Evolutionary conservation across 2,797 vertebrate species (phyloP).

Genomic region (Girardinus metallicus): DNA sequence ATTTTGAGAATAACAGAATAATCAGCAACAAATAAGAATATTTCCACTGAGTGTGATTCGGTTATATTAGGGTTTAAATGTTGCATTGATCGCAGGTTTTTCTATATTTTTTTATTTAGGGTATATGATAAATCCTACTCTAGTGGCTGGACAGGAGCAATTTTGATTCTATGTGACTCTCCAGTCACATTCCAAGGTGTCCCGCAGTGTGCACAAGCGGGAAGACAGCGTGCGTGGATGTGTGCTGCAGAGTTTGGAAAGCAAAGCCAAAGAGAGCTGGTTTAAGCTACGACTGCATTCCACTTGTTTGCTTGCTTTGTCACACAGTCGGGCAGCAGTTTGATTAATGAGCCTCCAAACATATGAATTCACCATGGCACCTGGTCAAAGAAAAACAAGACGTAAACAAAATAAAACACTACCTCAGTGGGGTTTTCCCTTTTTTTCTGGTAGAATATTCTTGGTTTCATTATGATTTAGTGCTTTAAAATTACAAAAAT

Average conservation of each 20-base stretch:
- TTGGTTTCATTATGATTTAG: conserved; percentile 9
- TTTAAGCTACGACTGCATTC: conserved; percentile 47
- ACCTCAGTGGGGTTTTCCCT: conserved; percentile 24
- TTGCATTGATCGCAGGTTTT: not conserved
- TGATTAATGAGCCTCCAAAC: conserved; percentile 66
- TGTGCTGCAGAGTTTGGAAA: conserved; percentile 31
- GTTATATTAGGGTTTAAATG: not conserved
- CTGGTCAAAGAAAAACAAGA: conserved; percentile 42
- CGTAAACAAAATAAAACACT: conserved; percentile 56
- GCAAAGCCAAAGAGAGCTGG: conserved; percentile 52
- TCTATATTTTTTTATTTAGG: not conserved
- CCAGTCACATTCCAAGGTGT: conserved; percentile 18
- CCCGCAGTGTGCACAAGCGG: not conserved
- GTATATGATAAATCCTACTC: conserved; percentile 10
- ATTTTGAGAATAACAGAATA: not conserved
- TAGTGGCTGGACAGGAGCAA: conserved; percentile 7
- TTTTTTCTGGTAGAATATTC: conserved; percentile 13
- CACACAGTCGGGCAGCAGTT: conserved; percentile 57
- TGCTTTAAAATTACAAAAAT: conserved; percentile 37
- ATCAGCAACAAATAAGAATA: not conserved
- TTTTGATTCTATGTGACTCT: conserved; percentile 35
- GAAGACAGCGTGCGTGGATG: conserved; percentile 17
- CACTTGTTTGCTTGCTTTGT: conserved; percentile 61
- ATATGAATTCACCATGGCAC: conserved; percentile 57
- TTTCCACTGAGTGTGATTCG: not conserved